A percentile compares a stretch with the other conserved stretches of the same genome.
These are phyloP conservation scores for Xestoiulus laeticollis DNA, from an alignment of 2,888 invertebrate species.

Conservation along the genomic window DNA sequence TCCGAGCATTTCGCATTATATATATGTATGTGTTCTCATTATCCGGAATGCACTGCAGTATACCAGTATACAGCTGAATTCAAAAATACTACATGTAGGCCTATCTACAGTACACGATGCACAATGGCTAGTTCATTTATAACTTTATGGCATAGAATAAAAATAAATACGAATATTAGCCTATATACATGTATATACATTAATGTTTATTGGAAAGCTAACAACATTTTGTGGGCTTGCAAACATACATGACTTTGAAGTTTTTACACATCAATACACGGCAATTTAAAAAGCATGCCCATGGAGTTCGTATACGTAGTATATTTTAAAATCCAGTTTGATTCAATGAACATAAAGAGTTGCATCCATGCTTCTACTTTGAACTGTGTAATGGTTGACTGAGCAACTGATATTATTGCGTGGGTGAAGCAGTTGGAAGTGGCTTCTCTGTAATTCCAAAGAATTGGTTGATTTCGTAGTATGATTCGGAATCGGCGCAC, in stretches of 20 bases:
- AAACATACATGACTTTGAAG: not conserved
- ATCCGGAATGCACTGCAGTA: no score
- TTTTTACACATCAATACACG: not conserved
- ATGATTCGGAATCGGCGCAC: not conserved
- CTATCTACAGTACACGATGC: no score
- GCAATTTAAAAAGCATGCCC: not conserved
- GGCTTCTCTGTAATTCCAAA: slow-evolving; percentile 38
- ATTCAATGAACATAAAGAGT: not conserved
- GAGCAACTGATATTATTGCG: not conserved
- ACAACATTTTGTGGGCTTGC: no score
- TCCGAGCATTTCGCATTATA: no score
- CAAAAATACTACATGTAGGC: no score
- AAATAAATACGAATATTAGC: no score
- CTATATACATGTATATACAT: not conserved
- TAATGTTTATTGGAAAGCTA: not conserved
- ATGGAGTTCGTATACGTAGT: no score
- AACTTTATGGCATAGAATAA: no score
- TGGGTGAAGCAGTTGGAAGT: not conserved
- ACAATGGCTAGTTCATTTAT: no score
- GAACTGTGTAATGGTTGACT: not conserved
- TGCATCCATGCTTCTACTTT: not conserved
- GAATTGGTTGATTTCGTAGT: not conserved
- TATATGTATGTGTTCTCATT: no score
- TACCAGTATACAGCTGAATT: no score
- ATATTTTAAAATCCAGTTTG: not conserved